Percentiles rank a stretch among this genome's conserved stretches.
Conservation (phyloP, 1,140 invertebrate genomes). For the Macrobrachium nipponense region DNA sequence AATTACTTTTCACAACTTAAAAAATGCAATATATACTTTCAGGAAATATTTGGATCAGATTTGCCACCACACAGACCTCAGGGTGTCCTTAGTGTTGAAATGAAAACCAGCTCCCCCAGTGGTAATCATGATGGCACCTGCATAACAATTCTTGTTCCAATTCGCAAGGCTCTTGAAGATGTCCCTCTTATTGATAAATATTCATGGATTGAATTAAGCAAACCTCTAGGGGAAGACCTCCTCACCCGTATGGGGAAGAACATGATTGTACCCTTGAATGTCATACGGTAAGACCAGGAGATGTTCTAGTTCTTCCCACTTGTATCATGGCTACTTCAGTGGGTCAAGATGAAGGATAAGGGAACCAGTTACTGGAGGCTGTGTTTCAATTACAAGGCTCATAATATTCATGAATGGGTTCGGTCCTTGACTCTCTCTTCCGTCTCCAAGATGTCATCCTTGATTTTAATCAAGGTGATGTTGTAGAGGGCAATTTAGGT, state of each 20-base stretch:
- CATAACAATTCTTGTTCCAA: constrained; percentile 86
- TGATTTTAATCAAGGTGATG: too few relatives aligned
- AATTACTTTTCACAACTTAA: too few relatives aligned
- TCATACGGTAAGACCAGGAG: constrained; percentile 76
- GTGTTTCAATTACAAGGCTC: too few relatives aligned
- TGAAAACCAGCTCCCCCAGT: constrained; percentile 66
- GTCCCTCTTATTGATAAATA: constrained; percentile 86
- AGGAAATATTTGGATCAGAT: constrained; percentile 89
- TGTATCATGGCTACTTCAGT: too few relatives aligned
- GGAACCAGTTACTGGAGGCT: too few relatives aligned
- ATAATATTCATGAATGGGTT: too few relatives aligned
- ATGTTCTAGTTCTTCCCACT: too few relatives aligned
- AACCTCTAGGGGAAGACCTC: constrained; percentile 78
- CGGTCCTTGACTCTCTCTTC: too few relatives aligned
- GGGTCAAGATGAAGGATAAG: too few relatives aligned
- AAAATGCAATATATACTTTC: constrained; percentile 1
- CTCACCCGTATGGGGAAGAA: constrained; percentile 78
- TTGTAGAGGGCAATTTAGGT: too few relatives aligned
- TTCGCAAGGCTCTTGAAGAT: constrained; percentile 70
- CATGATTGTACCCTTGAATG: constrained; percentile 82
- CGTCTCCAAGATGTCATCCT: too few relatives aligned
- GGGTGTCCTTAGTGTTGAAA: constrained; percentile 79
- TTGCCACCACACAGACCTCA: constrained; percentile 87
- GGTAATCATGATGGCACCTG: constrained; percentile 80
- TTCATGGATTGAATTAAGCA: constrained; percentile 84